These are phyloP conservation scores for Phycodurus eques DNA, from an alignment of 2,113 vertebrate genomes.

Conservation along the genomic window DNA sequence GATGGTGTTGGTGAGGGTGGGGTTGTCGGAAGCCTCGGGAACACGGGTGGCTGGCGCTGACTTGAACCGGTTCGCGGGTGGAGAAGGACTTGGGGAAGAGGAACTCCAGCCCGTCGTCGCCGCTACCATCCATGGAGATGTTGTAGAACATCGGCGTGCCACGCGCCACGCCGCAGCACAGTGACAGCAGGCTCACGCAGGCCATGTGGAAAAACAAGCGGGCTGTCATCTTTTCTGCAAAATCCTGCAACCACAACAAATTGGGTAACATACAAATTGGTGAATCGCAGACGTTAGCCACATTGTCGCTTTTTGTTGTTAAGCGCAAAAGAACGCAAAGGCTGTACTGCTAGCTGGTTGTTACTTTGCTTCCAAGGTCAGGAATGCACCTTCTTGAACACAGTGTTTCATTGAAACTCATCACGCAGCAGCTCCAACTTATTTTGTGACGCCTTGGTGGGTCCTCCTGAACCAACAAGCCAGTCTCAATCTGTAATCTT, in stretches of 20 bases:
- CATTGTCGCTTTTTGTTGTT: too few relatives aligned
- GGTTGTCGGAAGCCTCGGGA: constrained; percentile 38
- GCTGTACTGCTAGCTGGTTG: neutral
- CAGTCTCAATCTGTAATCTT: constrained; percentile 13
- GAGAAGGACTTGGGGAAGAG: constrained; percentile 68
- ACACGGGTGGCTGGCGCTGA: constrained; percentile 44
- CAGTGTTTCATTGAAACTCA: neutral
- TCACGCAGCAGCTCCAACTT: neutral
- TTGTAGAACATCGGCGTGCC: constrained; percentile 66
- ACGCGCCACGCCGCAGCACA: constrained; percentile 25
- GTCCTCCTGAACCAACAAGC: neutral
- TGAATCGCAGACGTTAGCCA: neutral
- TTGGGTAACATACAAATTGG: neutral
- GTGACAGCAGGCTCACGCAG: constrained; percentile 58
- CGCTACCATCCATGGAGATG: constrained; percentile 64
- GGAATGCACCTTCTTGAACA: constrained; percentile 13
- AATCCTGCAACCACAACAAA: constrained; percentile 16
- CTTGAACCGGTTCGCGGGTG: constrained; percentile 12
- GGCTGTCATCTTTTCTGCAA: constrained; percentile 65
- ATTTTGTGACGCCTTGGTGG: neutral
- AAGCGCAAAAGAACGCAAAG: neutral
- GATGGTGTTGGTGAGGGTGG: constrained; percentile 70
- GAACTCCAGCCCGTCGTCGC: constrained; percentile 77
- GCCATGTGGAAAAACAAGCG: constrained; percentile 34
- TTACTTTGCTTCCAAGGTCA: neutral